Base-by-base conservation (phyloP, 2,888 invertebrate species). In the Hartigia nigra region DNA sequence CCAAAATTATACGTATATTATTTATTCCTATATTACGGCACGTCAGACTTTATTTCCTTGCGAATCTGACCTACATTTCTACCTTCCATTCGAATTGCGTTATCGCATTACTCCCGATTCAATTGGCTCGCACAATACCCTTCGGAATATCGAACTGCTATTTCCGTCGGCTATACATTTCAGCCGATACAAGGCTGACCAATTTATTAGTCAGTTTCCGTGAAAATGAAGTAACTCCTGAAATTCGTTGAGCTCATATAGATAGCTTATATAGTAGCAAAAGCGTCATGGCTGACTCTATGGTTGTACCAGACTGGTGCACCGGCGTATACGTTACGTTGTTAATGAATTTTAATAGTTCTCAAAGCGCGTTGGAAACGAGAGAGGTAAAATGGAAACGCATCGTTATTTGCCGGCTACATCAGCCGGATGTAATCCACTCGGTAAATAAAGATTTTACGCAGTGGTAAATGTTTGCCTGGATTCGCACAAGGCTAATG, bases 361-460 rank as follows among this genome's bases (percentile, higher is more conserved):
- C 34, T 72, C 72, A 72, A 72, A 35, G 72, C 32, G 72, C 34
- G 31, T 34, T 31, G 31, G 34, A 35, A 72, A 14, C 72, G 72
- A 72, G 55, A 55, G 55, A 55, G 55, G 55, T 23, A 2, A 55
- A 55, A 55, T 55, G 55, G 55, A 55, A 55, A 55, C 55, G 55
- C 55, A 55, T 55, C 55, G 55, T 55, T 55, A 55, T 55, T 55
- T 55, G 23, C 55, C 55, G 55, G 55, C 55, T 55, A 55, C 76
- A 55, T 69, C 55, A 31, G 69, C 76, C 31, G 39, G 74, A 69
- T 74, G 78, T 86, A 86, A 85, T 86, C 83, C 81, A 78, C 80
- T 77, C 77, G 79, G 80, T 79, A 86, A 84, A 84, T 86, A 84
- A 82, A 81, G 80, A 82, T 81, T 79, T 69, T 81, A 79, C 75